Evolutionary conservation across 2,113 vertebrate genomes (phyloP).

Genomic region (Alligator mississippiensis): DNA sequence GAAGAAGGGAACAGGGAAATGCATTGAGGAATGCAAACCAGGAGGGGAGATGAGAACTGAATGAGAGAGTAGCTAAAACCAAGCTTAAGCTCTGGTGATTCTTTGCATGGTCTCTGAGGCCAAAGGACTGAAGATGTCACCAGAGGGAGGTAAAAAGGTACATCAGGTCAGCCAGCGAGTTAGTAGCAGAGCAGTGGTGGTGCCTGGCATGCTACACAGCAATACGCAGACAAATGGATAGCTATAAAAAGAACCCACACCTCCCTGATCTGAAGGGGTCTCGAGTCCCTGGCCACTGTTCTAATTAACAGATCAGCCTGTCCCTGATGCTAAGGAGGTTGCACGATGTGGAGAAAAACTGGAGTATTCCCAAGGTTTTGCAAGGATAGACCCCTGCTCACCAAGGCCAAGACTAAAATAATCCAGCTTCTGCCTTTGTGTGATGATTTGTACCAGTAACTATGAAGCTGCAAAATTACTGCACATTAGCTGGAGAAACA

Average conservation of each 20-base stretch:
- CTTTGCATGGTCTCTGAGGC: background rate
- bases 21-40: background rate
- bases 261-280: background rate
- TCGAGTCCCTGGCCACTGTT: rapidly evolving
- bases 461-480: background rate
- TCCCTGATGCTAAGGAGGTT: background rate
- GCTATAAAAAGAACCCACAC: rapidly evolving
- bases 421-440: background rate
- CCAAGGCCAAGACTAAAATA: background rate
- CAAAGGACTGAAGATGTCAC: background rate
- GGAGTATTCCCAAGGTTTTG: background rate
- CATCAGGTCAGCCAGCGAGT: background rate
- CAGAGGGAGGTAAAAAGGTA: background rate
- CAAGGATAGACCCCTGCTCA: rapidly evolving
- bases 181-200: background rate
- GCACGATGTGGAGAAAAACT: background rate
- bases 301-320: background rate
- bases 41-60: background rate
- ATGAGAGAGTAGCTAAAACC: background rate
- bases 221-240: background rate
- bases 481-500: background rate
- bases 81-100: background rate
- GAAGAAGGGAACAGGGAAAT: background rate
- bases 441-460: background rate
- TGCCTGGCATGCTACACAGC: background rate